phyloP scores from a whole-genome alignment of 2,113 vertebrate genomes.

The Leiothrix lutea region DNA sequence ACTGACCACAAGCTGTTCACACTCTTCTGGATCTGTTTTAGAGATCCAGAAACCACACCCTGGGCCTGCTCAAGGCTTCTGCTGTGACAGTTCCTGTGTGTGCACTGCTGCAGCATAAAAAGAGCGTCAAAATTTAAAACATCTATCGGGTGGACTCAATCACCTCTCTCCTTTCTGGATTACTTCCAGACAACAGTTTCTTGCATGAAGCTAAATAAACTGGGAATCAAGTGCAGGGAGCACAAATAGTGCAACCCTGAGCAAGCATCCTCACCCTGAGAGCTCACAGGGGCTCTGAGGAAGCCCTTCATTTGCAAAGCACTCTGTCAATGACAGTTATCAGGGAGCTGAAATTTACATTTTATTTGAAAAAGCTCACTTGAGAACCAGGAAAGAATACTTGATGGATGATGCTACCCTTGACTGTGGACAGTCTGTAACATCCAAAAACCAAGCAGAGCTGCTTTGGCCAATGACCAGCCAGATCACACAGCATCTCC shows the following conservation, averaged over 20 bases:
- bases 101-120: not conserved
- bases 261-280: not conserved
- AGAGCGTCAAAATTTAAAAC: not conserved
- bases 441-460: not conserved
- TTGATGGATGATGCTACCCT: not conserved
- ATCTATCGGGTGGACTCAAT: accelerated
- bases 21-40: not conserved
- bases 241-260: not conserved
- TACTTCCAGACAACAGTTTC: not conserved
- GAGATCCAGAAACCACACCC: not conserved
- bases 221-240: not conserved
- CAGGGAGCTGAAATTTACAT: not conserved
- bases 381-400: not conserved
- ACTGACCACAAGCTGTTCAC: not conserved
- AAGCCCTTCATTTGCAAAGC: not conserved
- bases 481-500: not conserved
- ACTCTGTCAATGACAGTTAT: not conserved
- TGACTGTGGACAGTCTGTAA: not conserved
- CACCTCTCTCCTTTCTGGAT: not conserved
- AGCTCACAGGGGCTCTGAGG: not conserved
- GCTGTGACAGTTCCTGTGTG: not conserved
- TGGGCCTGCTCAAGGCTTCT: not conserved
- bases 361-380: not conserved
- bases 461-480: not conserved
- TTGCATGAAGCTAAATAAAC: not conserved